Conservation (phyloP, 2,888 invertebrate genomes). For the Xylocampa areola region DNA sequence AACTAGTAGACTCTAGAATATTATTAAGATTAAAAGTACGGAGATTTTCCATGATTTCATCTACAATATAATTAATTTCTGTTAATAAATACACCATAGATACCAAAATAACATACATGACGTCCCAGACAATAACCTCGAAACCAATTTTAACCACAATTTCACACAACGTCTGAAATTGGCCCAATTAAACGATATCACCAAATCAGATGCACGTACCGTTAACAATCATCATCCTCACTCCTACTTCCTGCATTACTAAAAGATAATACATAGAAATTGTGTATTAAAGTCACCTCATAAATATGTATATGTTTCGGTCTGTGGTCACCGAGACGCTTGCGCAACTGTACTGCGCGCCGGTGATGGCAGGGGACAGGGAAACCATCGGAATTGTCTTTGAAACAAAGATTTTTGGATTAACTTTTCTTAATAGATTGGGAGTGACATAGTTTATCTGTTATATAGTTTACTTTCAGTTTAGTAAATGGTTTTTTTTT, state of each 20-base stretch:
- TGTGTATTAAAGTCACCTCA: constrained; percentile 88
- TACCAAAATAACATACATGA: too few relatives aligned
- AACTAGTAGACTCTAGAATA: too few relatives aligned
- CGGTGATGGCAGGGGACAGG: constrained; percentile 74
- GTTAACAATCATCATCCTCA: constrained; percentile 84
- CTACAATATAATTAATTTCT: too few relatives aligned
- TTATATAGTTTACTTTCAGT: too few relatives aligned
- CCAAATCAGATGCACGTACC: constrained; percentile 72
- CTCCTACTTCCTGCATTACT: constrained; percentile 87
- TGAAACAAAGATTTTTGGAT: constrained; percentile 15
- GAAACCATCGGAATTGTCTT: constrained; percentile 46
- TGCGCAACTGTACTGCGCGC: constrained; percentile 85
- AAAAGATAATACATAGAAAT: constrained; percentile 89
- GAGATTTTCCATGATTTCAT: too few relatives aligned
- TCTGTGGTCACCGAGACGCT: constrained; percentile 86
- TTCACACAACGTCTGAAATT: constrained; percentile 13
- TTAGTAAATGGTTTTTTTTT: too few relatives aligned
- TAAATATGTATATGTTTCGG: constrained; percentile 89
- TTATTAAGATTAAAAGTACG: too few relatives aligned
- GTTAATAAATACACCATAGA: too few relatives aligned
- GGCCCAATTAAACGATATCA: constrained; percentile 74
- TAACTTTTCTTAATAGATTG: neutral
- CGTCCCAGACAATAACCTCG: too few relatives aligned
- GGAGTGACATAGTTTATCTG: neutral
- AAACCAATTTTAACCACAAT: neutral